Base-by-base conservation (phyloP, 2,113 vertebrate species). In the Oreochromis spilurus region DNA sequence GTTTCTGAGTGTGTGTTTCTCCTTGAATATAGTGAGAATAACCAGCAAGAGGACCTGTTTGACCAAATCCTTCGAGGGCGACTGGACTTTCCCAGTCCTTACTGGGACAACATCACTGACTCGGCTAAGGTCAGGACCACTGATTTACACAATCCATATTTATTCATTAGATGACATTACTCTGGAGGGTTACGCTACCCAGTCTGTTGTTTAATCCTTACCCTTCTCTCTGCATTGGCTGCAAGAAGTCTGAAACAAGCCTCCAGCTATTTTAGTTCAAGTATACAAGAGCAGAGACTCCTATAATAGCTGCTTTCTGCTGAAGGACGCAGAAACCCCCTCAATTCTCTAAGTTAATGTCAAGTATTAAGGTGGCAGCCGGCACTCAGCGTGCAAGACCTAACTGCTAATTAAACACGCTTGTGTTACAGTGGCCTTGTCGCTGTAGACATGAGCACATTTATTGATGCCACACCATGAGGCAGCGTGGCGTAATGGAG, bases 51-150 rank as follows among this genome's bases (percentile, higher is more conserved):
- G 93, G 99, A 99, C 84, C 96, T 99, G 93, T 99, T 99, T 79
- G 98, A 99, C 90, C 98, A 99, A 96, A 99, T 99, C 91, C 96
- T 99, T 50, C 94, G 96, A 48, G 99, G 99, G 14, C 97, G 94
- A 77, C 94, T 99, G 90, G 98, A 99, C 88, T 99, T 98, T 84
- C 98, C 98, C 26, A 97, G 98, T 81, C 98, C 99, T 17, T 99
- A 99, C 94, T 99, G 99, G 99, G 98, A 99, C 95, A 98, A 97
- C 94, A 98, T 99, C 95, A 98, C 97, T 0, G 97, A 98, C 85
- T 97, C 97, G 1, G 98, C 98, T 84, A 99, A 99, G 97, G 99
- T 99, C 93, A 2, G 94, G 53, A 72, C 40, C 52, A 31, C 52
- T 13, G 16, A 62, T 52, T 11, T 31, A 34, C 17, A 1, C 52